phyloP scores from a whole-genome alignment of 2,113 vertebrate species.

The Vulpes vulpes region DNA sequence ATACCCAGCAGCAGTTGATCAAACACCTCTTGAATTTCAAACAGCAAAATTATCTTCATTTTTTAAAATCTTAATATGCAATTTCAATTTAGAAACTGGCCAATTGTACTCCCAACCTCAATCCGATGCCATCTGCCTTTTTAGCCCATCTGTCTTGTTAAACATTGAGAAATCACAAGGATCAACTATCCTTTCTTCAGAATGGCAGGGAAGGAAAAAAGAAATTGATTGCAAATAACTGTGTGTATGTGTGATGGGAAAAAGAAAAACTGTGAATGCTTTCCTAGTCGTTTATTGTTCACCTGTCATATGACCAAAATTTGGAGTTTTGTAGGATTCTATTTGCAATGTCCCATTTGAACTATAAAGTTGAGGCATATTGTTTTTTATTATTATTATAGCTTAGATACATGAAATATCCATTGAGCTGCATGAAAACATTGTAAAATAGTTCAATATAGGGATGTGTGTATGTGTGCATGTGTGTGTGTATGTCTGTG shows the following conservation, averaged over 20 bases:
- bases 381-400: background rate
- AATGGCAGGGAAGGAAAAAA: background rate
- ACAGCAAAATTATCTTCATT: background rate
- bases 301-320: background rate
- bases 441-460: conserved; percentile 8
- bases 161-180: background rate
- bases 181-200: background rate
- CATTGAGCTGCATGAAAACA: background rate
- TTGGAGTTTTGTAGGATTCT: background rate
- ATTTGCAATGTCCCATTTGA: background rate
- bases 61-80: background rate
- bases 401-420: background rate
- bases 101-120: background rate
- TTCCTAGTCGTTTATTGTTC: background rate
- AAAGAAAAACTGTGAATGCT: background rate
- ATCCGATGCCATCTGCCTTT: background rate
- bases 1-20: background rate
- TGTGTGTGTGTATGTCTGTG: background rate
- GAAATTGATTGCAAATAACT: background rate
- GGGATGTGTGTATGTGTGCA: background rate
- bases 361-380: background rate
- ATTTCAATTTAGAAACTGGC: background rate
- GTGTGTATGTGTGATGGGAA: background rate
- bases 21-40: background rate
- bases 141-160: background rate